Evolutionary conservation across 2,888 invertebrate genomes (phyloP).

Genomic region (Microctonus brassicae): DNA sequence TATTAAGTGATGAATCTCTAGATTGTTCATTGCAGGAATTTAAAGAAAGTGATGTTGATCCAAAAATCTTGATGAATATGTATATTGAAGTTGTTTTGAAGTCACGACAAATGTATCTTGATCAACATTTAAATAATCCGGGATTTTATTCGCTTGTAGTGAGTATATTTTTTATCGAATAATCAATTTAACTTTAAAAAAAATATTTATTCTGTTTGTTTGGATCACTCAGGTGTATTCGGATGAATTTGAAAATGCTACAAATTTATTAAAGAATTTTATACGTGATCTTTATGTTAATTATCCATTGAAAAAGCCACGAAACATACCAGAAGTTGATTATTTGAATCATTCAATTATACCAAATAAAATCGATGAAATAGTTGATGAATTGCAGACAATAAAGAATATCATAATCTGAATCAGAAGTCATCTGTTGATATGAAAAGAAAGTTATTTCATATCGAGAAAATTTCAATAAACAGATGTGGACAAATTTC

Average conservation of each 20-base stretch:
- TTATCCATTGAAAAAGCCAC: constrained; percentile 44
- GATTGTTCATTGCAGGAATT: constrained; percentile 27
- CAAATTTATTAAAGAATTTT: constrained; percentile 46
- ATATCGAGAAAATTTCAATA: too few relatives aligned
- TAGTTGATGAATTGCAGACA: constrained; percentile 49
- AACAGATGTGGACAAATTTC: too few relatives aligned
- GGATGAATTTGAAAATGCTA: constrained; percentile 52
- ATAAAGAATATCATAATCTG: constrained; percentile 20
- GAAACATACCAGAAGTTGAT: constrained; percentile 46
- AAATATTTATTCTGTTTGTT: too few relatives aligned
- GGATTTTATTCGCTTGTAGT: constrained; percentile 64
- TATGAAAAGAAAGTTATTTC: too few relatives aligned
- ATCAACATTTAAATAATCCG: constrained; percentile 61
- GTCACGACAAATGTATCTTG: constrained; percentile 56
- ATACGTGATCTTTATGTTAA: constrained; percentile 45
- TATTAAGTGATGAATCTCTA: constrained; percentile 51
- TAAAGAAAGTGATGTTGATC: constrained; percentile 31
- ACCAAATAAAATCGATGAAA: constrained; percentile 42
- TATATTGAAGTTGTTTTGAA: constrained; percentile 55
- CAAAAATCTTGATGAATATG: constrained; percentile 50
- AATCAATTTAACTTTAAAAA: constrained; percentile 4
- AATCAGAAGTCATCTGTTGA: too few relatives aligned
- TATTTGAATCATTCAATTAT: constrained; percentile 45
- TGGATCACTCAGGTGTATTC: constrained; percentile 53
- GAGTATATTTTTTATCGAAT: constrained; percentile 16